These are phyloP conservation scores for Cryptophagus acutangulus DNA, from an alignment of 2,888 invertebrate species.

Conservation along the genomic window DNA sequence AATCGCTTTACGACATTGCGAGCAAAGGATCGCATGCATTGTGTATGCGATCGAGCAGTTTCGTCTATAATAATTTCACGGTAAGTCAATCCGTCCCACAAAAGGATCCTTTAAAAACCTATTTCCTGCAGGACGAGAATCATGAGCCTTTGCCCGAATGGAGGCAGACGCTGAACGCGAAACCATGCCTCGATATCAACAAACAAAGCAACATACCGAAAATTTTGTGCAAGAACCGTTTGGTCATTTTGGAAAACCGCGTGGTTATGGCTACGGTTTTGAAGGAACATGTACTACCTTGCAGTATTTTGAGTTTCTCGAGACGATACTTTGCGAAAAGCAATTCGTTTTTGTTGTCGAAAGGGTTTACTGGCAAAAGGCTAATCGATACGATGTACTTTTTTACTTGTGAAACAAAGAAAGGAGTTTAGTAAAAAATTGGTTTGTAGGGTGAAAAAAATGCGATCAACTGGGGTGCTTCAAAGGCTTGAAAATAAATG, in stretches of 20 bases:
- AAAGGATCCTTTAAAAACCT: conserved; percentile 3
- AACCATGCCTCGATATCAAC: conserved; percentile 42
- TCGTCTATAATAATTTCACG: conserved; percentile 42
- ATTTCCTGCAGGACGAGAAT: conserved; percentile 23
- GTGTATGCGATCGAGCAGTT: conserved; percentile 46
- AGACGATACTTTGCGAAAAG: conserved; percentile 31
- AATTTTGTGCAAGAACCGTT: conserved; percentile 41
- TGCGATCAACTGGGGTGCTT: conserved; percentile 44
- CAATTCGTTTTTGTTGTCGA: conserved; percentile 32
- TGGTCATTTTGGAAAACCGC: conserved; percentile 44
- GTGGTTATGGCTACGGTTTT: conserved; percentile 38
- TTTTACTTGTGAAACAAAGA: not conserved
- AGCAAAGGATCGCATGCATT: conserved; percentile 40
- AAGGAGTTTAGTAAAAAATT: not conserved
- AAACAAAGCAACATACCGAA: conserved; percentile 33
- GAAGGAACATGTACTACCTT: conserved; percentile 28
- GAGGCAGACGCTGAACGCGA: conserved; percentile 40
- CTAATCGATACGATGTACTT: not conserved
- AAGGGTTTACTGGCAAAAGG: conserved; percentile 32
- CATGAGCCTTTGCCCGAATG: conserved; percentile 30
- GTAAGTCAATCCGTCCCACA: conserved; percentile 24
- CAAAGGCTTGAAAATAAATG: conserved; percentile 44
- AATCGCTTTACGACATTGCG: conserved; percentile 42
- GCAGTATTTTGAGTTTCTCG: conserved; percentile 29
- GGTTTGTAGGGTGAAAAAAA: conserved; percentile 39